Conservation (phyloP, 2,797 vertebrate species). For the Pangasius macronema region DNA sequence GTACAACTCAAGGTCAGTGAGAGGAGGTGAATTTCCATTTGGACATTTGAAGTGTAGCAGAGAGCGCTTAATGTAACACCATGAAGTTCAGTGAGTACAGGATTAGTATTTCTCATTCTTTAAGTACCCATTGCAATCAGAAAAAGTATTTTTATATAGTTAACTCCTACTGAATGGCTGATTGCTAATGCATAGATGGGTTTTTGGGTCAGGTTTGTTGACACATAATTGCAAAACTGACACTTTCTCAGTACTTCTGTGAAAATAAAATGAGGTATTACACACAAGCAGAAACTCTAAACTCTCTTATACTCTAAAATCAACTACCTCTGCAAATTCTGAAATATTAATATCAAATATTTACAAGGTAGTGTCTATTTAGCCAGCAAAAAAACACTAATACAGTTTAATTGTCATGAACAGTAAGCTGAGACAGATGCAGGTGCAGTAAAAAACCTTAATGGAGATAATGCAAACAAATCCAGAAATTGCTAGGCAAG, state of each 20-base stretch:
- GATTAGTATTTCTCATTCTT: neutral
- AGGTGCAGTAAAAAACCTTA: too few relatives aligned
- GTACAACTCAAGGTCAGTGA: constrained; percentile 45
- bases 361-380: neutral
- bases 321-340: neutral
- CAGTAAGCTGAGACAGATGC: too few relatives aligned
- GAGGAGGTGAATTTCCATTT: constrained; percentile 39
- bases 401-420: neutral
- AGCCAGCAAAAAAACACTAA: neutral
- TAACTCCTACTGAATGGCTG: neutral
- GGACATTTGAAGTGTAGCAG: neutral
- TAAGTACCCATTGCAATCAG: neutral
- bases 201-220: neutral
- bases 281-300: neutral
- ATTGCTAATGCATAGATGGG: neutral
- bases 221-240: neutral
- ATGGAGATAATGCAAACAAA: too few relatives aligned
- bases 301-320: neutral
- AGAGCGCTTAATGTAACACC: neutral
- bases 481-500: too few relatives aligned
- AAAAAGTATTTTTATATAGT: neutral
- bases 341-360: neutral
- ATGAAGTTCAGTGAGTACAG: neutral
- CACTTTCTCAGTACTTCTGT: neutral
- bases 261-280: neutral